phyloP scores from a whole-genome alignment of 2,888 invertebrate species.

The Ennomos fuscantarius region DNA sequence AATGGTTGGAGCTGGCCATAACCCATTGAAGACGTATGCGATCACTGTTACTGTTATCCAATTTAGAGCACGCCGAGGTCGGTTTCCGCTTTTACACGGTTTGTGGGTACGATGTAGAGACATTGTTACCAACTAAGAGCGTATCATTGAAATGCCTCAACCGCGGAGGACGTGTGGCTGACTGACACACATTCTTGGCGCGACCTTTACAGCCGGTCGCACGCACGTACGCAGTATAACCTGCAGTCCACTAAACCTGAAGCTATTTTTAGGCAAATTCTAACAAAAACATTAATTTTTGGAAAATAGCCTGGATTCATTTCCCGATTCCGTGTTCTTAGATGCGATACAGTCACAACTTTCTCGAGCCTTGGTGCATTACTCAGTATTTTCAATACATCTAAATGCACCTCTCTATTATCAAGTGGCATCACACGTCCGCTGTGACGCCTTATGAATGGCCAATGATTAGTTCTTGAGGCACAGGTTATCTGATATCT shows the following conservation, averaged over 20 bases:
- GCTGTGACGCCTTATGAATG: conserved; percentile 47
- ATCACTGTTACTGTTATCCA: conserved; percentile 84
- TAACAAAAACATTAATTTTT: too few relatives aligned
- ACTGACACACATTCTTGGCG: conserved; percentile 69
- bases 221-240: conserved; percentile 24
- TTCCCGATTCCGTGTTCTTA: too few relatives aligned
- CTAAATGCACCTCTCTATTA: conserved; percentile 32
- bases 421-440: conserved; percentile 34
- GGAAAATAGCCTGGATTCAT: too few relatives aligned
- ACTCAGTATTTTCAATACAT: conserved; percentile 17
- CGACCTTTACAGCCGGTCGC: conserved; percentile 49
- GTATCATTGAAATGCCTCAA: conserved; percentile 67
- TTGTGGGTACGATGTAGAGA: conserved; percentile 67
- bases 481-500: conserved; percentile 44
- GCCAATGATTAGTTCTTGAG: conserved; percentile 42
- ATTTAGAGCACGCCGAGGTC: conserved; percentile 77
- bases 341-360: conserved; percentile 10
- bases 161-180: conserved; percentile 65
- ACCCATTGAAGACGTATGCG: conserved; percentile 78
- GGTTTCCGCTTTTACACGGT: conserved; percentile 83
- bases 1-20: conserved; percentile 57
- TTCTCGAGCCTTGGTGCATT: conserved; percentile 13
- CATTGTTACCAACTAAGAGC: conserved; percentile 74
- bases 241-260: conserved; percentile 17
- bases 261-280: not conserved